A percentile compares a stretch with the other conserved stretches of the same genome.
phyloP scores from a whole-genome alignment of 2,797 vertebrate species.

The Eulemur rubriventer region DNA sequence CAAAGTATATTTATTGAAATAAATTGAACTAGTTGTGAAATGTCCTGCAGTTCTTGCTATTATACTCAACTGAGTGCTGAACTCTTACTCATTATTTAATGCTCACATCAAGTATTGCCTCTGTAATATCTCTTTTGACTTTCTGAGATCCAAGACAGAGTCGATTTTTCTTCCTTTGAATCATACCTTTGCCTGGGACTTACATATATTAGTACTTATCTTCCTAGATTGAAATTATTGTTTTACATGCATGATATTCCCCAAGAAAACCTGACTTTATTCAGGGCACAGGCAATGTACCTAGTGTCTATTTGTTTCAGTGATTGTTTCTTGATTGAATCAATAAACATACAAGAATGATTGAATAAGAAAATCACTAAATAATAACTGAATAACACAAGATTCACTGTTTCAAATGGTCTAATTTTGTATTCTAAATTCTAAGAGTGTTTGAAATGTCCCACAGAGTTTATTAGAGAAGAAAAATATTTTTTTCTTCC shows the following conservation, averaged over 20 bases:
- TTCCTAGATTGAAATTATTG: neutral
- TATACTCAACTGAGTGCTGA: neutral
- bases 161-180: neutral
- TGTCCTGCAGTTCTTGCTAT: neutral
- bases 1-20: neutral
- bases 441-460: neutral
- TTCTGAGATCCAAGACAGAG: neutral
- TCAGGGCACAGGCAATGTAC: neutral
- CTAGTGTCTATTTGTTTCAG: neutral
- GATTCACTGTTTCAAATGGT: neutral
- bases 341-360: neutral
- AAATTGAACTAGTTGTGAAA: neutral
- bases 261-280: neutral
- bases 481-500: neutral
- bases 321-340: neutral
- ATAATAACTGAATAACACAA: neutral
- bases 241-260: neutral
- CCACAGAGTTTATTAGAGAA: neutral
- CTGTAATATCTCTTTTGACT: neutral
- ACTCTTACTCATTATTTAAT: neutral
- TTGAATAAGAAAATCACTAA: neutral
- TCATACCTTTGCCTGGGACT: neutral
- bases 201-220: neutral
- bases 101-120: neutral
- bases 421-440: neutral